A percentile compares a stretch with the other conserved stretches of the same genome.
phyloP scores from a whole-genome alignment of 53 echinoderm and acorn worm genomes.

The Actinopyga echinites region DNA sequence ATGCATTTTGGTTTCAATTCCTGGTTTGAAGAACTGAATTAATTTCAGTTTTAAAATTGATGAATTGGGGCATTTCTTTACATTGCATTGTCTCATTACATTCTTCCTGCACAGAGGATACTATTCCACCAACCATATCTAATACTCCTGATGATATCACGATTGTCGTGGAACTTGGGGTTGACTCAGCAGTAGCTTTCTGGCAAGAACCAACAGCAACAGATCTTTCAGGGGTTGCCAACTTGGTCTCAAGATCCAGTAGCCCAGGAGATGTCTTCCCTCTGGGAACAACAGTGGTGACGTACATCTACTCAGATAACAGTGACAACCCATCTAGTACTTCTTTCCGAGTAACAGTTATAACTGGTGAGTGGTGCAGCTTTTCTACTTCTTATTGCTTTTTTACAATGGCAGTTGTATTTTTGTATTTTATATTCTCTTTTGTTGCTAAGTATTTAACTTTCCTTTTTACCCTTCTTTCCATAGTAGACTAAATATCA shows the following conservation, averaged over 20 bases:
- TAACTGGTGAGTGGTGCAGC: not conserved
- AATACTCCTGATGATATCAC: slow-evolving; percentile 54
- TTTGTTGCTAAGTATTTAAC: no score
- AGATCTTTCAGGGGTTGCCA: slow-evolving; percentile 31
- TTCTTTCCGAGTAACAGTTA: not conserved
- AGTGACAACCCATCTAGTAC: not conserved
- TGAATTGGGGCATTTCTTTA: no score
- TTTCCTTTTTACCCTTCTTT: no score
- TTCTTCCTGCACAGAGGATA: slow-evolving; percentile 57
- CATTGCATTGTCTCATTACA: not conserved
- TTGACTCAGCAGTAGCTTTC: not conserved
- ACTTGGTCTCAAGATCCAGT: not conserved
- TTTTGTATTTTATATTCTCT: no score
- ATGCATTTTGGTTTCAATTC: no score
- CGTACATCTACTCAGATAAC: not conserved
- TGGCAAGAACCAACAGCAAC: slow-evolving; percentile 51
- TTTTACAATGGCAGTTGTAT: no score
- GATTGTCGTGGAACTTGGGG: slow-evolving; percentile 21
- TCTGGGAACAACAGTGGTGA: slow-evolving; percentile 59
- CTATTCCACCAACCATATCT: slow-evolving; percentile 46
- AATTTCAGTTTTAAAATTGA: no score
- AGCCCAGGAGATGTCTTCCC: slow-evolving; percentile 27
- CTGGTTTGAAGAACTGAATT: no score
- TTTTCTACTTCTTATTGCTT: not conserved
- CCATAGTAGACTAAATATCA: no score